phyloP scores from a whole-genome alignment of 1,140 invertebrate genomes.

The Mizuhopecten yessoensis region DNA sequence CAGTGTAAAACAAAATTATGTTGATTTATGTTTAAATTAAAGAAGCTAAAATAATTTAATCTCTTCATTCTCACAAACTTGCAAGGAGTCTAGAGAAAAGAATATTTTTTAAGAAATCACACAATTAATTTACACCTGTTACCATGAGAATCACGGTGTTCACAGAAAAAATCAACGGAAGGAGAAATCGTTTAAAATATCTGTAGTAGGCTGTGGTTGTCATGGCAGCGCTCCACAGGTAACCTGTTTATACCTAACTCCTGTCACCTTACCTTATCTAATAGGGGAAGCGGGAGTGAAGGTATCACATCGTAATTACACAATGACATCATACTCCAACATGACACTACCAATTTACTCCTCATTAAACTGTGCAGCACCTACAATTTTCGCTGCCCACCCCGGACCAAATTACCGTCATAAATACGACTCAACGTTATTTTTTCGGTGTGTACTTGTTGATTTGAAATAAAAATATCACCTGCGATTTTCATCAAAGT shows the following conservation, averaged over 20 bases:
- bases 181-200: background rate
- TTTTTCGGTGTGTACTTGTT: background rate
- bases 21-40: background rate
- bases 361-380: background rate
- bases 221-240: background rate
- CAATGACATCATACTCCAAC: background rate
- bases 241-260: background rate
- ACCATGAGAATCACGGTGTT: background rate
- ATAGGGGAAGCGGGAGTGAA: background rate
- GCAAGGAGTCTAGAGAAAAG: too few relatives aligned
- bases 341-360: conserved; percentile 3
- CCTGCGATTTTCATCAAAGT: conserved; percentile 21
- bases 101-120: background rate
- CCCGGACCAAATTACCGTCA: conserved; percentile 1
- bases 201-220: background rate
- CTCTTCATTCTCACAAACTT: background rate
- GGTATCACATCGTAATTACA: background rate
- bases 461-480: background rate
- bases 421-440: background rate
- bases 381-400: conserved; percentile 13
- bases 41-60: background rate
- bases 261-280: background rate
- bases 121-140: background rate
- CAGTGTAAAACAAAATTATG: background rate
- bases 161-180: background rate